Evolutionary conservation across 2,797 vertebrate species (phyloP), one percentile per base, ranked within the genome.

Genomic region (Heteromormyrus szaboi): DNA sequence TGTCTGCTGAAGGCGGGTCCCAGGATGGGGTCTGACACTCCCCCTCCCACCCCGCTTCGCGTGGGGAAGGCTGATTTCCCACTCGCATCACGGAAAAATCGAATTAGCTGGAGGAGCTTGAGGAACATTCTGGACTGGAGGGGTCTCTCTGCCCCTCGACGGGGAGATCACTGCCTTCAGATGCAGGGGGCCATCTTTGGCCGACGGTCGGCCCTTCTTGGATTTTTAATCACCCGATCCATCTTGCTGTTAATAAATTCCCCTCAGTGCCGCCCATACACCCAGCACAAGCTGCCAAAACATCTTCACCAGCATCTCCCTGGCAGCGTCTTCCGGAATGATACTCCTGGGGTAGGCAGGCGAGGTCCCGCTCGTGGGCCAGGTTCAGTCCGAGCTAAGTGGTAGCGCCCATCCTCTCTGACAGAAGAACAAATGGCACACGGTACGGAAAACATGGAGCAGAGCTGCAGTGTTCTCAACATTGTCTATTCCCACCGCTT

Each of bases 181-280:
- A 54, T 12, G 87, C 72, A 4, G 17, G 33, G 54, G 65, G 54
- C n/a, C 25, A 54, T 50, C 25, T 85, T n/a, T 93, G 93, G 91
- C 92, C 92, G 92, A 94, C 94, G 94, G 96, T 94, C 93, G 93
- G 12, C 94, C 92, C 89, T 92, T 92, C 92, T 92, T 94, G 93
- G 95, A 94, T 96, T 94, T 95, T 95, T 96, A 96, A 96, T 96
- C 95, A 94, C 93, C 93, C 94, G 92, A 96, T 96, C 95, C 95
- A 96, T 96, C 95, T 96, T 93, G 93, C 93, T 91, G 93, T 94
- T 94, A 95, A 96, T 94, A 96, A 95, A 95, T 93, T 92, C 91
- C 94, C 92, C 93, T 94, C 91, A 92, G 91, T 90, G 90, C 89
- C 93, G 91, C 90, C 19, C 29, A 14, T 9, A 29, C 50, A 56